Percentiles rank a stretch among this genome's conserved stretches.
These are phyloP conservation scores for Gambelia wislizenii DNA, from an alignment of 2,797 vertebrate genomes.

Conservation along the genomic window DNA sequence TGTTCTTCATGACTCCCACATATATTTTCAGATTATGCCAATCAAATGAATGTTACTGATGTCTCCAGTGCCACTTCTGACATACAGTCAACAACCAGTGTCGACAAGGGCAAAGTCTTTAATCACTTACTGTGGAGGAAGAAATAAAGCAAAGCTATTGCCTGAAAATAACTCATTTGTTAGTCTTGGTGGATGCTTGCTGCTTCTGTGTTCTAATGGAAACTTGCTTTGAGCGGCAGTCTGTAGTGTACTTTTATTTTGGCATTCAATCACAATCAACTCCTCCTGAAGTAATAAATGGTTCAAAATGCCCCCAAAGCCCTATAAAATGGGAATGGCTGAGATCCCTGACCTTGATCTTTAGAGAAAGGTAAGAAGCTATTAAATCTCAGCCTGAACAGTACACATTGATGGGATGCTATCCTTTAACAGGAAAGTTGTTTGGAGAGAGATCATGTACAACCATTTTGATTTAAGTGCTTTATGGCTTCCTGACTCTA, in stretches of 20 bases:
- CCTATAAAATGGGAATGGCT: conserved; percentile 69
- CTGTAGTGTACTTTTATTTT: conserved; percentile 55
- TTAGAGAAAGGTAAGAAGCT: conserved; percentile 69
- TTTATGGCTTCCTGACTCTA: conserved; percentile 41
- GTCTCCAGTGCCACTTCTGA: neutral
- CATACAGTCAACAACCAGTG: conserved; percentile 12
- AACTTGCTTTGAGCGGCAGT: conserved; percentile 29
- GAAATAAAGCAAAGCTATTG: conserved; percentile 42
- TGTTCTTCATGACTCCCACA: neutral
- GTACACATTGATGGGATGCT: conserved; percentile 38
- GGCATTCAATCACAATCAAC: conserved; percentile 63
- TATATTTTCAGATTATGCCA: conserved; percentile 9
- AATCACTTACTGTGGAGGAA: conserved; percentile 8
- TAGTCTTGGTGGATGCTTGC: conserved; percentile 3
- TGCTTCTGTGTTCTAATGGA: conserved; percentile 34
- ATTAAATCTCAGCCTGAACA: conserved; percentile 59
- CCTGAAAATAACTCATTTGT: conserved; percentile 36
- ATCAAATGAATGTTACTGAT: neutral
- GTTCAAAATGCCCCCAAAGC: conserved; percentile 68
- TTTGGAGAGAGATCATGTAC: conserved; percentile 37
- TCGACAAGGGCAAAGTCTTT: conserved; percentile 29
- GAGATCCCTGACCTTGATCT: conserved; percentile 74
- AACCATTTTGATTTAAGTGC: conserved; percentile 43
- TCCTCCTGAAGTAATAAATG: conserved; percentile 63
- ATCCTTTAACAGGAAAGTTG: conserved; percentile 17